These are phyloP conservation scores for Crotophaga sulcirostris DNA, from an alignment of 2,113 vertebrate species.

Conservation along the genomic window DNA sequence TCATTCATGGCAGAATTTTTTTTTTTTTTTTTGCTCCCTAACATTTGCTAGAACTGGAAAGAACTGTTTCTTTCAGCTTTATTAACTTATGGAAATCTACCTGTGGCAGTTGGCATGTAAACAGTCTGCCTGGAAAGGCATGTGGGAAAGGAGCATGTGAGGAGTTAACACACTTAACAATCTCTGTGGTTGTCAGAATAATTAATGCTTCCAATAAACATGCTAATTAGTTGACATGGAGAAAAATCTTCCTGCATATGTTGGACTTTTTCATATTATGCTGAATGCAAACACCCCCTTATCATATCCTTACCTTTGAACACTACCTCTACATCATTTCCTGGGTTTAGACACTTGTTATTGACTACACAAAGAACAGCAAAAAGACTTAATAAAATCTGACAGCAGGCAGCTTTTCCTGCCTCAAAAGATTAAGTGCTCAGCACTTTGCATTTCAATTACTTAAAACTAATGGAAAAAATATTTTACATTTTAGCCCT, in stretches of 20 bases:
- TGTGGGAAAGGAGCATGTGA: slow-evolving; percentile 4
- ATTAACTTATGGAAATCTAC: not conserved
- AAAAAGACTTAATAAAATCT: slow-evolving; percentile 83
- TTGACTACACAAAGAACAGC: slow-evolving; percentile 75
- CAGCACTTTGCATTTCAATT: slow-evolving; percentile 83
- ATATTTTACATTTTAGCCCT: slow-evolving; percentile 77
- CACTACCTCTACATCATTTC: slow-evolving; percentile 76
- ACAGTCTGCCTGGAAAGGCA: not conserved
- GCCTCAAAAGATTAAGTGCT: slow-evolving; percentile 78
- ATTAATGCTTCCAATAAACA: slow-evolving; percentile 79
- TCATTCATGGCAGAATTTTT: not conserved
- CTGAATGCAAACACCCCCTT: slow-evolving; percentile 75
- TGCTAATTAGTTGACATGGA: slow-evolving; percentile 80
- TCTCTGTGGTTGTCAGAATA: slow-evolving; percentile 73
- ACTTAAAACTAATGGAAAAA: slow-evolving; percentile 82
- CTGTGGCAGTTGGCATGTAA: not conserved
- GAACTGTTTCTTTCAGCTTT: not conserved
- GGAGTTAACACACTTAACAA: slow-evolving; percentile 69
- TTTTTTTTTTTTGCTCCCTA: not conserved
- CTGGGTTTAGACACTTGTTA: slow-evolving; percentile 75
- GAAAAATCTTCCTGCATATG: slow-evolving; percentile 69
- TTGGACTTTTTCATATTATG: slow-evolving; percentile 74
- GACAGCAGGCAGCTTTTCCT: slow-evolving; percentile 80
- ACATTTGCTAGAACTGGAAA: not conserved
- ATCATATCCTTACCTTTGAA: slow-evolving; percentile 75